These are phyloP conservation scores for Hypomecis atomaria DNA, from an alignment of 2,888 invertebrate species.

Conservation along the genomic window DNA sequence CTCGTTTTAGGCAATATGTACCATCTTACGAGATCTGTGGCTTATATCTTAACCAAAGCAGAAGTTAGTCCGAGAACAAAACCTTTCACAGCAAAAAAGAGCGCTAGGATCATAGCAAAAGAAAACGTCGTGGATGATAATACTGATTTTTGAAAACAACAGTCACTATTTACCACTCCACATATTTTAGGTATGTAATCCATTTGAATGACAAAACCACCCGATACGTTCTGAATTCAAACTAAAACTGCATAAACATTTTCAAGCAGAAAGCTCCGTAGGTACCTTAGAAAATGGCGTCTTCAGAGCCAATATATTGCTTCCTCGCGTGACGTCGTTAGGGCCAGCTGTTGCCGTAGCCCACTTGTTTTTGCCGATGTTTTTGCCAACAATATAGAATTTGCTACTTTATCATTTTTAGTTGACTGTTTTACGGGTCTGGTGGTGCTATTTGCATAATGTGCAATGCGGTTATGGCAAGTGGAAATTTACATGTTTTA, in stretches of 20 bases:
- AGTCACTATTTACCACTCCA: too few species aligned
- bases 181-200: neutral
- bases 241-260: conserved; percentile 19
- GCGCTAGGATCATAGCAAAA: too few species aligned
- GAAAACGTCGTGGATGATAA: too few species aligned
- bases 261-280: conserved; percentile 32
- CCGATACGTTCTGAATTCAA: conserved; percentile 5
- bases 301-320: conserved; percentile 80
- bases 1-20: too few species aligned
- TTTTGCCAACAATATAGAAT: conserved; percentile 69
- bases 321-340: conserved; percentile 82
- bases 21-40: too few species aligned
- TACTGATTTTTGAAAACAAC: too few species aligned
- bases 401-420: conserved; percentile 66
- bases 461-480: conserved; percentile 54
- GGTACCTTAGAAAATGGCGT: conserved; percentile 72
- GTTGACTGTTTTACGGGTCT: conserved; percentile 52
- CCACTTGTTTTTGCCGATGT: conserved; percentile 74
- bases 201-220: neutral
- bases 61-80: too few species aligned
- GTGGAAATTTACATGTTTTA: conserved; percentile 27
- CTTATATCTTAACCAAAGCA: too few species aligned
- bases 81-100: too few species aligned
- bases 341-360: conserved; percentile 70
- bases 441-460: conserved; percentile 45